Conservation (phyloP, 2,888 invertebrate genomes). For the Rotaria macrura region DNA sequence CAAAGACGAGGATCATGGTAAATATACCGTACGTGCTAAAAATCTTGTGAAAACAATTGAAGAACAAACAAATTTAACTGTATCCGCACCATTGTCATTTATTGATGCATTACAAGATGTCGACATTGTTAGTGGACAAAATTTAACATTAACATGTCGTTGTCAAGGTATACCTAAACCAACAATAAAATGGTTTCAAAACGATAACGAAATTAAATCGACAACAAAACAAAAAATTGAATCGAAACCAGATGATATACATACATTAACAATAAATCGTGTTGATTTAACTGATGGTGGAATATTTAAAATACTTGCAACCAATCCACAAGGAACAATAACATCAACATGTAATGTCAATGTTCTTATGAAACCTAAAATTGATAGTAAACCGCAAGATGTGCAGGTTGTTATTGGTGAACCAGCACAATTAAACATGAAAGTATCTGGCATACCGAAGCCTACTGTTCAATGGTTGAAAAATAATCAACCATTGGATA, state of each 20-base stretch:
- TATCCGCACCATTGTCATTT: slow-evolving; percentile 4
- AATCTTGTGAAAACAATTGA: neutral
- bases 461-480: slow-evolving; percentile 30
- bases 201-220: slow-evolving; percentile 28
- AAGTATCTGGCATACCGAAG: slow-evolving; percentile 23
- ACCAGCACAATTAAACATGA: neutral
- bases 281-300: slow-evolving; percentile 29
- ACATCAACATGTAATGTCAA: slow-evolving; percentile 16
- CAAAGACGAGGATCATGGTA: slow-evolving; percentile 4
- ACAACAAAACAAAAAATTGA: slow-evolving; percentile 33
- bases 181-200: slow-evolving; percentile 65
- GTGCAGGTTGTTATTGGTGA: slow-evolving; percentile 3
- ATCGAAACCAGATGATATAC: slow-evolving; percentile 26
- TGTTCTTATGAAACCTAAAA: slow-evolving; percentile 26
- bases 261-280: slow-evolving; percentile 26
- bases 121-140: neutral
- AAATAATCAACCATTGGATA: slow-evolving; percentile 1
- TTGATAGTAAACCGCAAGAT: slow-evolving; percentile 21
- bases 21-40: neutral
- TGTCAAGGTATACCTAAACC: slow-evolving; percentile 79
- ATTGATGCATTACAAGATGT: neutral
- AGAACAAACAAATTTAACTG: neutral
- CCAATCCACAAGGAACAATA: slow-evolving; percentile 25
- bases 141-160: slow-evolving; percentile 47
- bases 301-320: slow-evolving; percentile 20